These are phyloP conservation scores for Cardinalis cardinalis DNA, from an alignment of 2,113 vertebrate genomes.

Conservation along the genomic window DNA sequence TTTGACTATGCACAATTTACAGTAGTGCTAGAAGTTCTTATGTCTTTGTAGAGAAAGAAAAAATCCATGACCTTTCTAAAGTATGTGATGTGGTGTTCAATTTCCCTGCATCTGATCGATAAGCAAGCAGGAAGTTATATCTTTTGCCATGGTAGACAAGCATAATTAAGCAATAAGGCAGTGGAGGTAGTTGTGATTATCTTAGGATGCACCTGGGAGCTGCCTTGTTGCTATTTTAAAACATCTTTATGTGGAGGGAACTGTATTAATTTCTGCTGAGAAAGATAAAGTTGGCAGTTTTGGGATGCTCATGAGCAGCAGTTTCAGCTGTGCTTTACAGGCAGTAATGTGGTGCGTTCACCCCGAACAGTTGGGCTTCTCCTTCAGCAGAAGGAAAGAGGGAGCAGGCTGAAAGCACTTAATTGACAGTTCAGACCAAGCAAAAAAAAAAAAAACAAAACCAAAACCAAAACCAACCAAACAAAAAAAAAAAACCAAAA, in stretches of 20 bases:
- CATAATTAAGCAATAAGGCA: slow-evolving; percentile 64
- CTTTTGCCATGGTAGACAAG: slow-evolving; percentile 15
- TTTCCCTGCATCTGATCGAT: slow-evolving; percentile 43
- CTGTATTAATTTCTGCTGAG: slow-evolving; percentile 54
- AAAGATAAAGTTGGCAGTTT: slow-evolving; percentile 24
- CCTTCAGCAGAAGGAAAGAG: slow-evolving; percentile 10
- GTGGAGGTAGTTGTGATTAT: slow-evolving; percentile 46
- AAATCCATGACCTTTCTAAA: slow-evolving; percentile 41
- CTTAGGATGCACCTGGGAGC: slow-evolving; percentile 37
- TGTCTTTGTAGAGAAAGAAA: not conserved
- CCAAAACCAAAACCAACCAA: not conserved
- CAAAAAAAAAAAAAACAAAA: not conserved
- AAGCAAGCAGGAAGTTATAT: slow-evolving; percentile 54
- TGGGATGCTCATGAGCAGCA: slow-evolving; percentile 10
- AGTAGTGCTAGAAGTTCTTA: not conserved
- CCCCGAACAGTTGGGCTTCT: not conserved
- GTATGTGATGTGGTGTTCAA: slow-evolving; percentile 7
- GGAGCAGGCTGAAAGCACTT: slow-evolving; percentile 33
- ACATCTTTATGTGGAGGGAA: slow-evolving; percentile 43
- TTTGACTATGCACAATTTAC: not conserved
- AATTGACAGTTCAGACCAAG: not conserved
- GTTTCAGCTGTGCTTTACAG: slow-evolving; percentile 16
- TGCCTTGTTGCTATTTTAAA: slow-evolving; percentile 52
- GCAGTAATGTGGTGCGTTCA: not conserved
- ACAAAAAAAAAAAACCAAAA: too few species aligned